These are phyloP conservation scores for Blastobasis adustella DNA, from an alignment of 2,888 invertebrate genomes.

Conservation along the genomic window DNA sequence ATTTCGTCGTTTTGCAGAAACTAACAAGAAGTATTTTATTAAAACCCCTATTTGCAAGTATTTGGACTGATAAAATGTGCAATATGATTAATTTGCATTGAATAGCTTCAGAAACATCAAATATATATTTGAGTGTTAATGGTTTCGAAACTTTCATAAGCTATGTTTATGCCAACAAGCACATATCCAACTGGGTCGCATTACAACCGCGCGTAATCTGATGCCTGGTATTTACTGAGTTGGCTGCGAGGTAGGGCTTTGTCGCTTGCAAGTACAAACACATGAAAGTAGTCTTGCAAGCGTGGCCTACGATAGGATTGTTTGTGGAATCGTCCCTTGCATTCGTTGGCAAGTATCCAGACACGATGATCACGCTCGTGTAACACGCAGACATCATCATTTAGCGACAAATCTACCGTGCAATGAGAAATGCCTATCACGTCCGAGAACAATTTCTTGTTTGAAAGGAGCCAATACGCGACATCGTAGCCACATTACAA, in stretches of 20 bases:
- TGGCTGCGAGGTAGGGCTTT: no score
- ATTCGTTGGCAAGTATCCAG: slow-evolving; percentile 45
- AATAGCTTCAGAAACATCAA: no score
- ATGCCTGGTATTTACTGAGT: no score
- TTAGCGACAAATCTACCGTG: slow-evolving; percentile 52
- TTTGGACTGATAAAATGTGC: slow-evolving; percentile 31
- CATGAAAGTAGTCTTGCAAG: no score
- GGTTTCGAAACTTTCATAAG: no score
- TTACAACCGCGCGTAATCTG: slow-evolving; percentile 33
- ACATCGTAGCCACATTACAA: slow-evolving; percentile 19
- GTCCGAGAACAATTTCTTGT: slow-evolving; percentile 26
- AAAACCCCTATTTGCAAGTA: slow-evolving; percentile 23
- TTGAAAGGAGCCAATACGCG: slow-evolving; percentile 22
- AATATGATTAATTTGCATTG: slow-evolving; percentile 21
- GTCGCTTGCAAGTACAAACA: no score
- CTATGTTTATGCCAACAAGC: no score
- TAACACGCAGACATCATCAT: slow-evolving; percentile 52
- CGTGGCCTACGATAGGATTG: slow-evolving; percentile 19
- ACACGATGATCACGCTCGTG: slow-evolving; percentile 49
- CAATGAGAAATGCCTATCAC: slow-evolving; percentile 30
- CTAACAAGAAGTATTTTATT: slow-evolving; percentile 18
- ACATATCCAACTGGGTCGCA: slow-evolving; percentile 13
- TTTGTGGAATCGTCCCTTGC: slow-evolving; percentile 37
- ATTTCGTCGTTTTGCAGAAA: slow-evolving; percentile 25
- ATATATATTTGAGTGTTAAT: no score